phyloP scores from a whole-genome alignment of 2,888 invertebrate genomes.

The Sarcophaga rosellei region DNA sequence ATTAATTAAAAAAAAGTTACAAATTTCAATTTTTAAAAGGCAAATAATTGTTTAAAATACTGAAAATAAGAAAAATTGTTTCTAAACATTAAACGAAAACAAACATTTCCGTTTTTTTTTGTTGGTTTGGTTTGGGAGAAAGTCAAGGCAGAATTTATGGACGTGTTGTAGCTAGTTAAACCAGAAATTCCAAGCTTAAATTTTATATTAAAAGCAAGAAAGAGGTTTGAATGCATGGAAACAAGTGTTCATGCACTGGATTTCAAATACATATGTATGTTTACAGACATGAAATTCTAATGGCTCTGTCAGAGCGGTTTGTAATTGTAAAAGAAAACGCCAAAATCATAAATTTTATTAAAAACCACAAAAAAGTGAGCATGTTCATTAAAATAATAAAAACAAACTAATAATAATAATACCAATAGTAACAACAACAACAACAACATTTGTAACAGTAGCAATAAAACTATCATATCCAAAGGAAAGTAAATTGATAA shows the following conservation, averaged over 20 bases:
- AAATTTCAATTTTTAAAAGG: neutral
- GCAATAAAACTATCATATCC: neutral
- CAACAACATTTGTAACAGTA: neutral
- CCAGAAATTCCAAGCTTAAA: neutral
- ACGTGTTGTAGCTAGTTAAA: constrained; percentile 39
- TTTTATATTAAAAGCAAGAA: too few species aligned
- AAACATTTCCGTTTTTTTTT: neutral
- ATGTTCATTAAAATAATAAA: constrained; percentile 26
- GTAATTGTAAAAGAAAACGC: neutral
- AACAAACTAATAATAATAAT: neutral
- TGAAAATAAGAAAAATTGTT: neutral
- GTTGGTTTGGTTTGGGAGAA: neutral
- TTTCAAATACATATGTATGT: neutral
- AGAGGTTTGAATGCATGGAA: too few species aligned
- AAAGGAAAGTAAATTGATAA: constrained; percentile 24
- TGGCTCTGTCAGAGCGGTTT: neutral
- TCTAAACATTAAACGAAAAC: neutral
- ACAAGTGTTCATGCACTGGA: too few species aligned
- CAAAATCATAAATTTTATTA: too few species aligned
- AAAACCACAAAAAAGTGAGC: neutral
- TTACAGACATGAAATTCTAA: constrained; percentile 32
- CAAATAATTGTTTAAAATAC: neutral
- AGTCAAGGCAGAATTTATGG: neutral
- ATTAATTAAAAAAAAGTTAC: neutral
- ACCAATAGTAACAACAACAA: neutral